These are phyloP conservation scores for Synanthedon myopaeformis DNA, from an alignment of 2,888 invertebrate species.

Conservation along the genomic window DNA sequence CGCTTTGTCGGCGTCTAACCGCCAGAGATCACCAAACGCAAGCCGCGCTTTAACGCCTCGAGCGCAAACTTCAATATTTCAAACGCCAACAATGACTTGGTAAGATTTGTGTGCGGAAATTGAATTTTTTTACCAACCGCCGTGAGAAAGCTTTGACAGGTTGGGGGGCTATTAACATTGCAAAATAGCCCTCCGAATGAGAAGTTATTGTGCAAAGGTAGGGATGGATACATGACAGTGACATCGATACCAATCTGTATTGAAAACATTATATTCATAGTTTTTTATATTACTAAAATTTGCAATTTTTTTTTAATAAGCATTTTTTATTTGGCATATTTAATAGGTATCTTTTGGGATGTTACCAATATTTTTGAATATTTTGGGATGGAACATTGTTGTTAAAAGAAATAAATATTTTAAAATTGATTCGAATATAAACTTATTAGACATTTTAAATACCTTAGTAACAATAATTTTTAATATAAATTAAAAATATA, in stretches of 20 bases:
- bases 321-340: too few species aligned
- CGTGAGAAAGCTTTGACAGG: constrained; percentile 65
- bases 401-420: too few species aligned
- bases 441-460: too few species aligned
- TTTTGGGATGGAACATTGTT: too few species aligned
- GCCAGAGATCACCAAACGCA: constrained; percentile 23
- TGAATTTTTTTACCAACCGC: constrained; percentile 51
- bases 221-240: constrained; percentile 7
- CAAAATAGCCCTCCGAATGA: constrained; percentile 27
- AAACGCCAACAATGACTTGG: constrained; percentile 60
- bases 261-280: too few species aligned
- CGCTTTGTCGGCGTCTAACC: constrained; percentile 40
- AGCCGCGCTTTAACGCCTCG: constrained; percentile 35
- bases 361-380: too few species aligned
- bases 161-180: constrained; percentile 39
- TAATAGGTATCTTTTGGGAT: too few species aligned
- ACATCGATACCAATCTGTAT: background rate
- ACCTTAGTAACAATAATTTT: too few species aligned
- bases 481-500: too few species aligned
- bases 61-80: constrained; percentile 52
- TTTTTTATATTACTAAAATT: too few species aligned
- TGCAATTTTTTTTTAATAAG: too few species aligned
- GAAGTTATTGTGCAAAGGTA: constrained; percentile 42
- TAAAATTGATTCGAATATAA: too few species aligned
- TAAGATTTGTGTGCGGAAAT: constrained; percentile 69